Conservation (phyloP, 2,797 vertebrate species). For the Sitta carolinensis region DNA sequence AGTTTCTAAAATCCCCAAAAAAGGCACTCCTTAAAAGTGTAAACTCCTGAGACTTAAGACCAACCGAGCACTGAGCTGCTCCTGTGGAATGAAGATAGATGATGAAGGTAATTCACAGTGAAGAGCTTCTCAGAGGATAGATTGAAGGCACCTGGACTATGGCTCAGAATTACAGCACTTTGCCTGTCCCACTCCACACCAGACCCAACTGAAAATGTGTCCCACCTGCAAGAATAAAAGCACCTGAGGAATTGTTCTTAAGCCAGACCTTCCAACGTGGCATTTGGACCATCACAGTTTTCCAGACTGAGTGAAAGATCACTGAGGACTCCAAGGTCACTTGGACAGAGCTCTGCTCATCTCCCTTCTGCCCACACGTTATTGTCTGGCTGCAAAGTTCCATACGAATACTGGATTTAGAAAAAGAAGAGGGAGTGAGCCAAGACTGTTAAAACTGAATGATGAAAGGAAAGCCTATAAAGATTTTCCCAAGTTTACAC, state of each 20-base stretch:
- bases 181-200: too few relatives aligned
- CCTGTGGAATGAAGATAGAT: background rate
- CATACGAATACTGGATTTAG: background rate
- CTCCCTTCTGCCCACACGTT: background rate
- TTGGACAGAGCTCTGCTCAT: background rate
- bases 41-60: conserved; percentile 28
- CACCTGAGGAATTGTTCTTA: background rate
- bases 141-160: background rate
- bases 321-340: background rate
- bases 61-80: background rate
- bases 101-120: background rate
- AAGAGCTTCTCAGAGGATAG: background rate
- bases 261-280: background rate
- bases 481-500: background rate
- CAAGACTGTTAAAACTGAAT: background rate
- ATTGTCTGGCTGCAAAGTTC: background rate
- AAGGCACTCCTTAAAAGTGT: background rate
- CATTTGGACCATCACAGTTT: background rate
- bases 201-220: background rate
- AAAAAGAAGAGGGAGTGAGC: background rate
- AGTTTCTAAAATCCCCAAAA: background rate
- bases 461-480: background rate
- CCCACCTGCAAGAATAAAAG: background rate
- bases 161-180: background rate
- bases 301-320: background rate